Evolutionary conservation across 2,113 vertebrate genomes (phyloP), one percentile per base, ranked within the genome.

Genomic region (Bos javanicus): DNA sequence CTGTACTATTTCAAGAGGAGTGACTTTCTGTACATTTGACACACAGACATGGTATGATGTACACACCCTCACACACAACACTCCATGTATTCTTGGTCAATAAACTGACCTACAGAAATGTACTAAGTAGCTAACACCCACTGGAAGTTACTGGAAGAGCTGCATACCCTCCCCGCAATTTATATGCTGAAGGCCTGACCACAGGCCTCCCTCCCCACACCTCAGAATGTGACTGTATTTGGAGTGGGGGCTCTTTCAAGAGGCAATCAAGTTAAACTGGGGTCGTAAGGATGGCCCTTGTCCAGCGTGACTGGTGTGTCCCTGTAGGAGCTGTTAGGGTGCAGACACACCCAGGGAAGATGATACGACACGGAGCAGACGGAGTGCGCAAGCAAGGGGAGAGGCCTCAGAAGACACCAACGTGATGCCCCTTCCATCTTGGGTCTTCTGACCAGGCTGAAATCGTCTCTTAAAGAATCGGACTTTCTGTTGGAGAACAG

Each of bases 341-440:
- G 78, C 17, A 59, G n/a, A 91, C 3, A n/a, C 46, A 90, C 4
- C 15, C 52, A 39, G 59, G n/a, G 36, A 59, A 7, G 80, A 64
- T 6, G 7, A 54, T 0, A 21, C 10, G n/a, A 7, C 21, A 12
- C 28, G n/a, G 39, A 71, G n/a, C 59, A 64, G 67, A 17, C 4
- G 2, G 57, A 50, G 39, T 0, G 14, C 5, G 23, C 21, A 54
- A 30, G 89, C 30, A 8, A 36, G 23, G 21, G 28, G 23, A 52
- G 39, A 74, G 64, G 85, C 71, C 74, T 64, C 19, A 10, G 71
- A 6, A 87, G 82, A 85, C 46, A 46, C 1, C n/a, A 5, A 26
- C 3, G n/a, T 5, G 52, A 15, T 0, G 3, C 50, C 1, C 12
- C 76, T 33, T 7, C 0, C 11, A 25, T 8, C 21, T 15, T 6